Percentiles rank a stretch among this genome's conserved stretches.
These are phyloP conservation scores for Argya squamiceps DNA, from an alignment of 2,797 vertebrate genomes.

Conservation along the genomic window DNA sequence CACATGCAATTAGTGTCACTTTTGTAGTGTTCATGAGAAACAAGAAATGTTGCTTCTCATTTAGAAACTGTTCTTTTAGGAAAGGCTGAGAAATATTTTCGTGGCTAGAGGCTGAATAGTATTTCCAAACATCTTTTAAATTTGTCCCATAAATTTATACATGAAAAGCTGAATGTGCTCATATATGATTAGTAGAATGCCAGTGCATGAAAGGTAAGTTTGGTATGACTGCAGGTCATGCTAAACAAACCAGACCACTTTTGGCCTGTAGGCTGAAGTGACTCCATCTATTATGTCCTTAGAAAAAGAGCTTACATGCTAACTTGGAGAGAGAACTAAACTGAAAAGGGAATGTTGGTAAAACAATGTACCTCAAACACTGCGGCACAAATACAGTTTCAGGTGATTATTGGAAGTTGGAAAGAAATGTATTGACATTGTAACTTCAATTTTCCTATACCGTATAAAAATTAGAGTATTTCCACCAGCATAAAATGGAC, in stretches of 20 bases:
- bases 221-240: background rate
- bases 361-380: background rate
- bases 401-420: background rate
- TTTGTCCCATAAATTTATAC: background rate
- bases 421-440: background rate
- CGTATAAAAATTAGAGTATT: background rate
- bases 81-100: background rate
- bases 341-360: background rate
- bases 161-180: background rate
- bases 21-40: conserved; percentile 35
- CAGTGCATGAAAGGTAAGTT: background rate
- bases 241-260: background rate
- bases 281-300: background rate
- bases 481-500: background rate
- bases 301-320: background rate
- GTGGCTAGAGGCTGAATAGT: background rate
- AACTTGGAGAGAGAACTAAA: background rate
- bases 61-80: background rate
- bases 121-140: background rate
- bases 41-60: conserved; percentile 32
- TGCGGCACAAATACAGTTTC: background rate
- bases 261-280: background rate
- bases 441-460: background rate
- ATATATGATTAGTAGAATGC: background rate
- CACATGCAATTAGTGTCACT: conserved; percentile 37